Evolutionary conservation across 1,140 invertebrate species (phyloP).

Genomic region (Drosophila bocki): DNA sequence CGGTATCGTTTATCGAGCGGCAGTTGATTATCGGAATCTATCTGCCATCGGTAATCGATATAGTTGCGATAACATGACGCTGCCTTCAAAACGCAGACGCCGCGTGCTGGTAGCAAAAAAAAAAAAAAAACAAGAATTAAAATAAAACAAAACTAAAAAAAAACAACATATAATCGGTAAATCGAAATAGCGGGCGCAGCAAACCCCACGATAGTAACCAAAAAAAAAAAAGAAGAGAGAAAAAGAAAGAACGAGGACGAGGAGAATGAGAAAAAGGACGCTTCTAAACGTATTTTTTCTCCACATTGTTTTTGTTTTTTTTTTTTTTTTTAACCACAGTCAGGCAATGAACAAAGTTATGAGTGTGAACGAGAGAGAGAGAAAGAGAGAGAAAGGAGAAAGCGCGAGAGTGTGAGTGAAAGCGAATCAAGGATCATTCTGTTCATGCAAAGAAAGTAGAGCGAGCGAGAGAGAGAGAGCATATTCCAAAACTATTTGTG

Average conservation of each 20-base stretch:
- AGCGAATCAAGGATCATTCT: conserved; percentile 30
- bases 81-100: conserved; percentile 70
- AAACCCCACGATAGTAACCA: conserved; percentile 39
- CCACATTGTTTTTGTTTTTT: conserved; percentile 37
- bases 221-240: conserved; percentile 20
- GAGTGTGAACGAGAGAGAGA: conserved; percentile 26
- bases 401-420: conserved; percentile 14
- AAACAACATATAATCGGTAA: conserved; percentile 14
- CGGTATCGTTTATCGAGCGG: conserved; percentile 11
- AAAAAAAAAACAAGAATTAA: neutral
- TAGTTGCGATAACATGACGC: conserved; percentile 64
- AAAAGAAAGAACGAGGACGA: neutral
- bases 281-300: conserved; percentile 39
- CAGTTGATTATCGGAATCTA: conserved; percentile 16
- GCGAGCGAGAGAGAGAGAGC: conserved; percentile 45
- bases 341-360: conserved; percentile 67
- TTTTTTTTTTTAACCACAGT: conserved; percentile 36
- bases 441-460: conserved; percentile 17
- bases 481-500: conserved; percentile 84
- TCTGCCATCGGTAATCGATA: conserved; percentile 27
- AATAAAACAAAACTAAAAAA: conserved; percentile 7
- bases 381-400: neutral
- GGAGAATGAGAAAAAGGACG: conserved; percentile 8
- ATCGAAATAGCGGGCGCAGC: conserved; percentile 46
- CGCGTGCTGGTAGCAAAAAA: conserved; percentile 33